A percentile compares a stretch with the other conserved stretches of the same genome.
These are phyloP conservation scores for Pachypeltis micranthus DNA, from an alignment of 1,140 invertebrate genomes.

Conservation along the genomic window DNA sequence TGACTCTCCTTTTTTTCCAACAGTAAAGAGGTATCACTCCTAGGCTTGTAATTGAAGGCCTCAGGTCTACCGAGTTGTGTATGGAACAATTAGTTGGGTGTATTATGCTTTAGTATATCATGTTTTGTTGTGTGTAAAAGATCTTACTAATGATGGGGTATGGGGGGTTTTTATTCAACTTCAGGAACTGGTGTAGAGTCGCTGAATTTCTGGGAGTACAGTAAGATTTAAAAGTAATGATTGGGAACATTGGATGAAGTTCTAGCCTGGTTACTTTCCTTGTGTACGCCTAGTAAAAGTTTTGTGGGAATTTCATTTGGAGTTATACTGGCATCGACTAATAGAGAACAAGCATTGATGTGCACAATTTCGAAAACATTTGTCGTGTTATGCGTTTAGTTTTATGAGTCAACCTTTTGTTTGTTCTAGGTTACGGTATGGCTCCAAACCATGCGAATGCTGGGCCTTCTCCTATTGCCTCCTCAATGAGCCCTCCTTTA, in stretches of 20 bases:
- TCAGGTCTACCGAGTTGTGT: no score
- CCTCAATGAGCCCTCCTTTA: background rate
- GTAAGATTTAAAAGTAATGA: no score
- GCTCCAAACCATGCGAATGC: background rate
- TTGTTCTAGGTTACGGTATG: background rate
- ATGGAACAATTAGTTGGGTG: no score
- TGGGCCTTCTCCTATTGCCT: background rate
- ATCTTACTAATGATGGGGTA: no score
- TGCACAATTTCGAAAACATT: slow-evolving; percentile 29
- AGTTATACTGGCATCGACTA: background rate
- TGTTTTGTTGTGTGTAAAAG: no score
- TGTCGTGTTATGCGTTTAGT: background rate
- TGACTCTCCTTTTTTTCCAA: no score
- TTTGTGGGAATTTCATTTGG: background rate
- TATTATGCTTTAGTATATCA: no score
- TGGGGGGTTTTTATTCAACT: no score
- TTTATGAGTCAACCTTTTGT: background rate
- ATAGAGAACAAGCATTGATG: background rate
- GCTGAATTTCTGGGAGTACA: no score
- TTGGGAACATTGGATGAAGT: background rate
- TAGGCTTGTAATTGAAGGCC: no score
- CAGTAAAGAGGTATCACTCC: no score
- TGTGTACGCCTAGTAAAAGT: background rate
- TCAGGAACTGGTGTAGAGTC: no score
- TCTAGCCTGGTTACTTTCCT: background rate